phyloP scores from a whole-genome alignment of 2,888 invertebrate genomes.

The Tetragonisca angustula region DNA sequence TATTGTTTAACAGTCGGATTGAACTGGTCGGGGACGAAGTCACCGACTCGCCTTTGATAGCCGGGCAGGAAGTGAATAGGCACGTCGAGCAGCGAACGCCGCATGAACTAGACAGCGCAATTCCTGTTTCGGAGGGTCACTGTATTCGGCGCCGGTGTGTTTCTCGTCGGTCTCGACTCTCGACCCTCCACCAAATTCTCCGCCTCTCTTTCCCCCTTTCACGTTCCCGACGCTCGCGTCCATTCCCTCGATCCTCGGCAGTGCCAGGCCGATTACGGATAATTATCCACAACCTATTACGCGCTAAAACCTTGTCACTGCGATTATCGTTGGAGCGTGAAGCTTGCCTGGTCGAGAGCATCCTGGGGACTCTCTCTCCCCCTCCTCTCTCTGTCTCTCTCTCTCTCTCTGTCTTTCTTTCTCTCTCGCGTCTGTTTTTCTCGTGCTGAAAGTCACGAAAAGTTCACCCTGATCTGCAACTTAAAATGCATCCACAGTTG shows the following conservation, averaged over 20 bases:
- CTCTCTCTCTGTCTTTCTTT: neutral
- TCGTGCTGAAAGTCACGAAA: neutral
- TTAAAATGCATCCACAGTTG: conserved; percentile 18
- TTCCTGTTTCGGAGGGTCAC: conserved; percentile 67
- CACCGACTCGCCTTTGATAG: conserved; percentile 38
- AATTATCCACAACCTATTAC: conserved; percentile 73
- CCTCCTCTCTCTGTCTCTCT: neutral
- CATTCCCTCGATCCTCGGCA: neutral
- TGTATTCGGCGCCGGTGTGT: conserved; percentile 26
- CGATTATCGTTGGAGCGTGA: conserved; percentile 70
- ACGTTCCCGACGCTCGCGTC: conserved; percentile 6
- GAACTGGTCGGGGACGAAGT: conserved; percentile 28
- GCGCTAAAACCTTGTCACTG: conserved; percentile 70
- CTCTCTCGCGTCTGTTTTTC: neutral
- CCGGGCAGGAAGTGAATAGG: conserved; percentile 46
- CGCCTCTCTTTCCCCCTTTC: neutral
- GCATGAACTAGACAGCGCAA: conserved; percentile 58
- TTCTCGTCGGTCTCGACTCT: conserved; percentile 28
- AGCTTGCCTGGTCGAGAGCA: conserved; percentile 36
- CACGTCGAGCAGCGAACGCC: conserved; percentile 40
- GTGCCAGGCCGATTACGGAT: conserved; percentile 66
- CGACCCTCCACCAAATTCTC: conserved; percentile 9
- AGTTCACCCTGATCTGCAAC: conserved; percentile 10
- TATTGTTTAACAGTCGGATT: conserved; percentile 43
- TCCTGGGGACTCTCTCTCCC: neutral